A percentile compares a stretch with the other conserved stretches of the same genome.
These are phyloP conservation scores for Drosophila tropicalis DNA, from an alignment of 1,140 invertebrate genomes.

Conservation along the genomic window DNA sequence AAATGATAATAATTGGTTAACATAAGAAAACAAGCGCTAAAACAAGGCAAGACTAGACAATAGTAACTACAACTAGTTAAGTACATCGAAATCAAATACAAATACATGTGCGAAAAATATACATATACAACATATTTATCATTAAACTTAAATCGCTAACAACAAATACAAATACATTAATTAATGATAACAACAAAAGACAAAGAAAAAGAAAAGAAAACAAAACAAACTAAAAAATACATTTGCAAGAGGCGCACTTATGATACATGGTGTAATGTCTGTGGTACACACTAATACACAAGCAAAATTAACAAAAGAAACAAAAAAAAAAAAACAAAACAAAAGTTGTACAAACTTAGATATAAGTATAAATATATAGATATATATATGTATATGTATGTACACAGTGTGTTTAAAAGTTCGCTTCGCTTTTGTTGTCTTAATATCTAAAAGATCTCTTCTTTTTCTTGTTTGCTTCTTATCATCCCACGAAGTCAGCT, in stretches of 20 bases:
- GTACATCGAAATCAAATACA: constrained; percentile 1
- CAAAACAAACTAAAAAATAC: background rate
- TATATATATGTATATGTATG: background rate
- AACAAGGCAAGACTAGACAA: background rate
- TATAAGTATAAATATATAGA: background rate
- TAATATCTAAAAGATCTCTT: background rate
- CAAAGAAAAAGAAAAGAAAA: background rate
- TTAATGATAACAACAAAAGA: background rate
- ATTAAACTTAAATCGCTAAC: constrained; percentile 5
- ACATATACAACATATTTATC: background rate
- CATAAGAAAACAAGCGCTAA: constrained; percentile 2
- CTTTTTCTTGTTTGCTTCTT: too few species aligned
- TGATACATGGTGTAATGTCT: background rate
- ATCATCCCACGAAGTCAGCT: background rate
- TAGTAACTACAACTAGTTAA: background rate
- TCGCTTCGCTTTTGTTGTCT: background rate
- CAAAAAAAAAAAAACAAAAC: background rate
- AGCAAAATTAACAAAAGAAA: background rate
- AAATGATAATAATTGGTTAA: constrained; percentile 2
- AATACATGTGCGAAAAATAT: constrained; percentile 5
- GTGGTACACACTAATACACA: background rate
- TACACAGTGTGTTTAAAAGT: background rate
- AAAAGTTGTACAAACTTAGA: constrained; percentile 4
- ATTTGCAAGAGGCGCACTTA: background rate
- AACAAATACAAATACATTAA: constrained; percentile 9